Evolutionary conservation across 2,888 invertebrate species (phyloP), one percentile per base, ranked within the genome.

Genomic region (Macrosiphum euphorbiae): DNA sequence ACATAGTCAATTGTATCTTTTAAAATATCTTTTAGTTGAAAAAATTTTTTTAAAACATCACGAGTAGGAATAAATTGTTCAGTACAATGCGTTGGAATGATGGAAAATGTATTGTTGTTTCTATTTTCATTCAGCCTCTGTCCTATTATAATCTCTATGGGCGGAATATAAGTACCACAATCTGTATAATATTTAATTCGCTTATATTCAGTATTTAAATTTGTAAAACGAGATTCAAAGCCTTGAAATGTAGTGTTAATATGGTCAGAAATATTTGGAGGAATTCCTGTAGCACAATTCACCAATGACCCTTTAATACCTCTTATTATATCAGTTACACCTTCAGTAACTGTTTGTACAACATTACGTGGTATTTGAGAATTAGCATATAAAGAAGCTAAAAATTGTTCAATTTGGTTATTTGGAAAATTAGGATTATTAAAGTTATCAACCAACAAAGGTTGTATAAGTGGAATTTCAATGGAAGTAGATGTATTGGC

Each of bases 11-110:
- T n/a, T 52, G 50, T 87, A 35, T 87, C 35, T 87, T n/a, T 52
- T 52, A 87, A 52, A 50, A 87, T 8, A 87, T 52, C n/a, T n/a
- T 87, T 87, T 52, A 50, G 50, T n/a, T 87, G 50, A 3, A 87
- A 87, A 52, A 52, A n/a, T 24, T 52, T 28, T 87, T 87, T 87
- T 35, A 87, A 87, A 87, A 87, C 50, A 87, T 87, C 52, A 20
- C 50, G 87, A 8, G 2, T 87, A 52, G 41, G 41, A 85, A 85
- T 85, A 85, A 85, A 87, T 87, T 87, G 50, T 52, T 87, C 87
- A 10, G 87, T 61, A 94, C 95, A 85, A 95, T 95, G 78, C 95
- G 94, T 52, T 84, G 94, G 87, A 94, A 95, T 13, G 95, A 78
- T 86, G 95, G 94, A 50, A 95, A n/a, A 44, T 95, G 95, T 84